These are phyloP conservation scores for Eugnorisma glareosa DNA, from an alignment of 2,888 invertebrate genomes.

Conservation along the genomic window DNA sequence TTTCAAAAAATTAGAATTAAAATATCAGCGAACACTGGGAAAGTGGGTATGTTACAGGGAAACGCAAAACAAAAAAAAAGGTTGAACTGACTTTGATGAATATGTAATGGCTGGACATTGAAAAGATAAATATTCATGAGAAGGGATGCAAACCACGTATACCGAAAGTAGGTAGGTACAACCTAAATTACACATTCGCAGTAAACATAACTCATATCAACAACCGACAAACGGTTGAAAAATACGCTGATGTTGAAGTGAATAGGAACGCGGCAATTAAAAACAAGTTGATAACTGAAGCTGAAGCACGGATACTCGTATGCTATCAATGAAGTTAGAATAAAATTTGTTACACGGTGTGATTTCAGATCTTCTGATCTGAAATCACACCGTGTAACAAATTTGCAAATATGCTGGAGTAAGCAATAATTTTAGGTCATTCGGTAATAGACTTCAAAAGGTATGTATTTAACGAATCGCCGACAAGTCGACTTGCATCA, in stretches of 20 bases:
- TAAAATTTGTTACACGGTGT: not conserved
- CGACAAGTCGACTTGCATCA: not conserved
- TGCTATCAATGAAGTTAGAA: not conserved
- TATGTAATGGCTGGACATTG: conserved; percentile 49
- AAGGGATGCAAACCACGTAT: conserved; percentile 11
- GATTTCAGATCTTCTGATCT: not conserved
- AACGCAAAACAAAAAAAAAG: conserved; percentile 25
- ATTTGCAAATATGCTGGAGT: not conserved
- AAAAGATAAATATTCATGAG: conserved; percentile 59
- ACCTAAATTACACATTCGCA: conserved; percentile 47
- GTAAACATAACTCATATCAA: conserved; percentile 44
- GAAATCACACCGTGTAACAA: too few species aligned
- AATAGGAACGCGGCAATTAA: not conserved
- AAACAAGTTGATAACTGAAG: not conserved
- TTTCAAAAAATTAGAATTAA: conserved; percentile 11
- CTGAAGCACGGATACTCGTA: not conserved
- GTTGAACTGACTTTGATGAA: conserved; percentile 58
- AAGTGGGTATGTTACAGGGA: not conserved
- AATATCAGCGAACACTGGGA: conserved; percentile 37
- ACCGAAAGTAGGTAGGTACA: not conserved
- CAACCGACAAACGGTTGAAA: conserved; percentile 31
- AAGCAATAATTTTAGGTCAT: not conserved
- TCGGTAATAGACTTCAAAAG: not conserved
- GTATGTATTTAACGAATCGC: too few species aligned
- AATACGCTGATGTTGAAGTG: conserved; percentile 9